phyloP scores from a whole-genome alignment of 2,797 vertebrate species.

The Coranthus polyacanthus region DNA sequence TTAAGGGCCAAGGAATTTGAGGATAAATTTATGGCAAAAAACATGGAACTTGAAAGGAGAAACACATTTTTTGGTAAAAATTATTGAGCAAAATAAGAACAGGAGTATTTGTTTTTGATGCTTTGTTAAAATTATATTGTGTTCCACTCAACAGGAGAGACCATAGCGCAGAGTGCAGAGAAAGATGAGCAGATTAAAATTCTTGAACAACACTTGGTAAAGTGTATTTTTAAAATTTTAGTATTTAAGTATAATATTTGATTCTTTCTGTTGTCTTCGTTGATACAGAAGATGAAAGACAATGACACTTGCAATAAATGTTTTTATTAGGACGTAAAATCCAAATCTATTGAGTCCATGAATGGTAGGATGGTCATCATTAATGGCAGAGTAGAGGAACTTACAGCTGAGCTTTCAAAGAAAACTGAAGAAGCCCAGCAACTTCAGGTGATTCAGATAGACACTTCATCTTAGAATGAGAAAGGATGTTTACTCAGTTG shows the following conservation, averaged over 20 bases:
- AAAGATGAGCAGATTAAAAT: slow-evolving; percentile 86
- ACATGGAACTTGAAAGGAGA: slow-evolving; percentile 83
- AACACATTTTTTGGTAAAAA: slow-evolving; percentile 85
- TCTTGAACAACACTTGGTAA: slow-evolving; percentile 86
- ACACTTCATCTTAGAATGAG: neutral
- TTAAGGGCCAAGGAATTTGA: slow-evolving; percentile 84
- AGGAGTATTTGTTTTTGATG: slow-evolving; percentile 9
- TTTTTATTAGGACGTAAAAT: slow-evolving; percentile 70
- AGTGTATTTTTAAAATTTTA: slow-evolving; percentile 1
- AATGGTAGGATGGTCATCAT: slow-evolving; percentile 57
- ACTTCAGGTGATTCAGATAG: slow-evolving; percentile 70
- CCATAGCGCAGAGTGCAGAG: slow-evolving; percentile 79
- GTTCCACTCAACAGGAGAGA: slow-evolving; percentile 83
- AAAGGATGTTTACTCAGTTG: too few relatives aligned
- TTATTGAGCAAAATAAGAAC: neutral
- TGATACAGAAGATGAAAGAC: too few relatives aligned
- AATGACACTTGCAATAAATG: neutral
- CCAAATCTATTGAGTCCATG: slow-evolving; percentile 67
- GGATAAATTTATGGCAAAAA: slow-evolving; percentile 72
- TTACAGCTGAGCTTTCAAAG: slow-evolving; percentile 72
- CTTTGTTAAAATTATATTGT: neutral
- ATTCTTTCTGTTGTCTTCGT: too few relatives aligned
- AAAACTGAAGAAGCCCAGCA: slow-evolving; percentile 69
- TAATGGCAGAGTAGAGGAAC: slow-evolving; percentile 62
- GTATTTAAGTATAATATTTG: slow-evolving; percentile 1